Evolutionary conservation across 1,140 invertebrate species (phyloP), one percentile per base, ranked within the genome.

Genomic region (Drosophila sturtevanti): DNA sequence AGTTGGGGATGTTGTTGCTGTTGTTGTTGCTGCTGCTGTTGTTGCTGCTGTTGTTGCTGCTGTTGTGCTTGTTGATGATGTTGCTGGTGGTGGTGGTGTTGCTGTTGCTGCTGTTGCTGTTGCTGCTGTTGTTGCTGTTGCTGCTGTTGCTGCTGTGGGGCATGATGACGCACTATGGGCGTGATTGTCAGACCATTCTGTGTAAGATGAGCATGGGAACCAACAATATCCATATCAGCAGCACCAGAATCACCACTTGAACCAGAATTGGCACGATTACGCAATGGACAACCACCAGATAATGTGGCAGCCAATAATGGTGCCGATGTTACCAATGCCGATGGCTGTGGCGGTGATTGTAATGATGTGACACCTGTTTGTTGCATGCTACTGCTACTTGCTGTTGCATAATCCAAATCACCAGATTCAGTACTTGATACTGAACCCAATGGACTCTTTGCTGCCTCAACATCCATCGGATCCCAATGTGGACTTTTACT

Each of bases 341-440:
- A 79, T 21, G 89, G 78, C 9, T 63, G 72, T 5, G 61, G 34
- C 14, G 48, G 63, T 16, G 58, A 21, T 34, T 61, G 68, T 68
- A 77, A 22, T 4, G 41, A 21, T 21, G 27, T 6, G 27, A 4
- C 27, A 31, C 27, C 27, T 1, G 41, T 21, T 4, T 48, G 41
- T 4, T 90, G 86, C 35, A 95, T 95, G 38, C 6, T 63, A 64
- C 31, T 79, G 95, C 41, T 95, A 91, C 11, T 94, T 91, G 14
- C 92, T 93, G 81, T 93, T 93, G 67, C 94, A 44, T 92, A 92
- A 5, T 92, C 91, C 7, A 91, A 35, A 59, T 92, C 91, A 22
- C 76, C 79, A 4, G 96, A 97, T 80, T 97, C 96, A 0, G 95
- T 97, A 90, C 96, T 97, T 0, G 96, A 97, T 0, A 97, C 96